Base-by-base conservation (phyloP, 2,888 invertebrate species). In the Antitype chi region DNA sequence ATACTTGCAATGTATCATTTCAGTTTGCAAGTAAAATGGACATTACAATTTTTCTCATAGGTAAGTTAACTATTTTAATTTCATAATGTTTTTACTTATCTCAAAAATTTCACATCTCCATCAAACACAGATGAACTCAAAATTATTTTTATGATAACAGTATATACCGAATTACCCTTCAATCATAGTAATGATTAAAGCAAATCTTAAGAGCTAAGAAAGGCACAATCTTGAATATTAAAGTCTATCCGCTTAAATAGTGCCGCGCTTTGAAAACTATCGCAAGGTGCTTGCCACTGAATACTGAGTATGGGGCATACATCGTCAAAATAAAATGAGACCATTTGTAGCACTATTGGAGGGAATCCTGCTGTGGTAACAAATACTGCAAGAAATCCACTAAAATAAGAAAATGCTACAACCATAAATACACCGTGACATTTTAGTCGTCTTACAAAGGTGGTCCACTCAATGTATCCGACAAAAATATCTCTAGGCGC, bases 181-280 rank as follows among this genome's bases (percentile, higher is more conserved):
- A 78, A 73, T 84, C 78, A 72, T 64, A 17, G n/a, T 76, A 60
- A 81, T 78, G 85, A 84, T 52, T 76, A 59, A 82, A 74, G 66
- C n/a, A 76, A 76, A 82, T 76, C 70, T 71, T 79, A 79, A 25
- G 20, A 79, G 25, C 75, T 79, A 82, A 70, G 11, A 84, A 82
- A 75, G 43, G 78, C 74, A 81, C 75, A 78, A 78, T 57, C 28
- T 70, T 43, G 20, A 70, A 57, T 53, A 62, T 43, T 72, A 20
- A 20, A n/a, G 11, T 62, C 38, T 1, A 62, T 25, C 70, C 32
- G 20, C 47, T 55, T 38, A 49, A 49, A 49, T 38, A 70, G 55
- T 71, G 38, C 15, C 25, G 49, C 25, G 1, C 38, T 43, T 15
- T 52, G 15, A 47, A 53, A 49, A 17, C 17, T 13, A 52, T 43